Conservation (phyloP, 2,888 invertebrate genomes). For the Drosophila neonasuta region DNA sequence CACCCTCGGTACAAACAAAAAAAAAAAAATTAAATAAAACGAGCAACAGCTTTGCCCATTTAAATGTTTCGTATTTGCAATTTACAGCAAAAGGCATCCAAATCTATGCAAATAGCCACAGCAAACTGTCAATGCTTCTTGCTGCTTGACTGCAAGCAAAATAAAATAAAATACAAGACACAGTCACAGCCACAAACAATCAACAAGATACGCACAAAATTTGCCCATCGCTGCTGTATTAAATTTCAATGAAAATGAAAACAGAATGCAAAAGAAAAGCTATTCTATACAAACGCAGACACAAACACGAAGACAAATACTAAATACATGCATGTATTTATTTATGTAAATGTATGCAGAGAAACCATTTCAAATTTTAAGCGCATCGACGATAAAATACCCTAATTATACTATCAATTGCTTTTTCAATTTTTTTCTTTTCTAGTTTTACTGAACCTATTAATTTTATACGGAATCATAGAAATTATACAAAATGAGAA, state of each 20-base stretch:
- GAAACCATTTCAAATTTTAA: background rate
- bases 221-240: conserved; percentile 50
- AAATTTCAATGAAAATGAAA: conserved; percentile 61
- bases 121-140: conserved; percentile 7
- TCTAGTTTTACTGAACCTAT: background rate
- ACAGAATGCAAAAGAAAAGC: conserved; percentile 47
- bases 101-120: conserved; percentile 47
- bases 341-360: conserved; percentile 32
- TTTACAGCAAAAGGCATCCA: conserved; percentile 43
- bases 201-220: conserved; percentile 37
- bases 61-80: conserved; percentile 43
- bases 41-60: conserved; percentile 40
- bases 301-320: background rate
- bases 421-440: no score
- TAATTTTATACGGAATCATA: no score
- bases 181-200: conserved; percentile 26
- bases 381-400: conserved; percentile 32
- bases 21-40: background rate
- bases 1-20: background rate
- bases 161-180: background rate
- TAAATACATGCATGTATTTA: conserved; percentile 20
- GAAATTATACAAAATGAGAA: no score
- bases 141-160: conserved; percentile 1
- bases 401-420: background rate
- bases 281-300: conserved; percentile 6